phyloP scores from a whole-genome alignment of 2,113 vertebrate species.

The Naja naja region DNA sequence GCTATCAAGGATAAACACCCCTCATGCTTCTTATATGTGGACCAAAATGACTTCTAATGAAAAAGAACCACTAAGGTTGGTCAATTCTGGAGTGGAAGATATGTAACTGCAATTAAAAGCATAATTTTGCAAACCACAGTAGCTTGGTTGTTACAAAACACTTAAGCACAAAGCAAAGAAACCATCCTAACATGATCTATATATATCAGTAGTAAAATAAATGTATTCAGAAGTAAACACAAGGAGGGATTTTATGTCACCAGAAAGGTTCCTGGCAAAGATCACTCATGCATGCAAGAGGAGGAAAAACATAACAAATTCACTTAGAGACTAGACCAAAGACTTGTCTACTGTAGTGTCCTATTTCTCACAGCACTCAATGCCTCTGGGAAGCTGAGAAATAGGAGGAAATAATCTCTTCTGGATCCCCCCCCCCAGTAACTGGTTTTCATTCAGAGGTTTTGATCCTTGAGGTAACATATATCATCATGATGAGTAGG shows the following conservation, averaged over 20 bases:
- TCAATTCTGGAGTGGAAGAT: background rate
- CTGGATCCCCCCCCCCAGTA: background rate
- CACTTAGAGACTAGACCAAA: background rate
- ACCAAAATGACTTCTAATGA: background rate
- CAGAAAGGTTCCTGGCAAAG: background rate
- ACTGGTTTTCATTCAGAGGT: background rate
- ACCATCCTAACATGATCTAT: background rate
- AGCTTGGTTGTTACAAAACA: background rate
- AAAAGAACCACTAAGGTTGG: background rate
- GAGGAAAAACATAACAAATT: background rate
- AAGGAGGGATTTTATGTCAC: background rate
- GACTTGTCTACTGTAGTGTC: background rate
- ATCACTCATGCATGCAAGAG: background rate
- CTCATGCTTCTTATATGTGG: background rate
- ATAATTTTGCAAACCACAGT: background rate
- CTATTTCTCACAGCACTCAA: background rate
- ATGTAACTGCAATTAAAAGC: background rate
- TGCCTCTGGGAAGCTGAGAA: too few species aligned
- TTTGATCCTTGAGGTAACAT: background rate
- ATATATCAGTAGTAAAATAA: background rate
- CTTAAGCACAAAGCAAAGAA: background rate
- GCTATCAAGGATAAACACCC: background rate
- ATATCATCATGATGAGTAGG: background rate
- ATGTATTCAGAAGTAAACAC: background rate
- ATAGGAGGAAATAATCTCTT: background rate